Conservation (phyloP, 2,113 vertebrate species). For the Balaeniceps rex region DNA sequence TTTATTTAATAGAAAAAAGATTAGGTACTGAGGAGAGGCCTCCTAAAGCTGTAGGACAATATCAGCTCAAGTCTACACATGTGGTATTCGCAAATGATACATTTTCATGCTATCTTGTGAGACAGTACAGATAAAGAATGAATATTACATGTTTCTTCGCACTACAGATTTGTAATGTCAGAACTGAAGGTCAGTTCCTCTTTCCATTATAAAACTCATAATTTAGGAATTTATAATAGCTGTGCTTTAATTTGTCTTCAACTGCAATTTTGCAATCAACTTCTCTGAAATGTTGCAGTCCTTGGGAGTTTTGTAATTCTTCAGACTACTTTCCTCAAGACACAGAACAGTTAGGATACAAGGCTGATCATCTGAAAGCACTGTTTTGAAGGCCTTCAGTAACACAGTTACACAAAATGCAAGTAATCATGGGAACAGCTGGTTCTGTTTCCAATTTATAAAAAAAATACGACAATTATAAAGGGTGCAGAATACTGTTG, state of each 20-base stretch:
- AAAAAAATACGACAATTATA: background rate
- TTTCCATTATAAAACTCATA: background rate
- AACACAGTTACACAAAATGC: background rate
- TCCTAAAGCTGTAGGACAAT: background rate
- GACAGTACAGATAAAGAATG: background rate
- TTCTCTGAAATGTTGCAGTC: background rate
- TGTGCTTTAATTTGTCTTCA: background rate
- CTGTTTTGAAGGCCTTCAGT: background rate
- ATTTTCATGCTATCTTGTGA: background rate
- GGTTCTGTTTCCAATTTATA: background rate
- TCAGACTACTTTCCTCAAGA: background rate
- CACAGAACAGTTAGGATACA: background rate
- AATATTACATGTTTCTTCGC: background rate
- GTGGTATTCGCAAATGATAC: background rate
- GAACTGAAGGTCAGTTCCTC: background rate
- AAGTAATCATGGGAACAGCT: background rate
- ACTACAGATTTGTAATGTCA: background rate
- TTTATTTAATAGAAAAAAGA: background rate
- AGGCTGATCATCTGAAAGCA: background rate
- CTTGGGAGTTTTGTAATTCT: background rate
- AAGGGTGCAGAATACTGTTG: conserved; percentile 4
- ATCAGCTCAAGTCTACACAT: background rate
- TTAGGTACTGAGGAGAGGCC: background rate
- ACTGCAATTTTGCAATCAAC: background rate
- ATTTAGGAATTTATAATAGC: background rate